Conservation (phyloP, 1,140 invertebrate species). For the Drosophila hydei region DNA sequence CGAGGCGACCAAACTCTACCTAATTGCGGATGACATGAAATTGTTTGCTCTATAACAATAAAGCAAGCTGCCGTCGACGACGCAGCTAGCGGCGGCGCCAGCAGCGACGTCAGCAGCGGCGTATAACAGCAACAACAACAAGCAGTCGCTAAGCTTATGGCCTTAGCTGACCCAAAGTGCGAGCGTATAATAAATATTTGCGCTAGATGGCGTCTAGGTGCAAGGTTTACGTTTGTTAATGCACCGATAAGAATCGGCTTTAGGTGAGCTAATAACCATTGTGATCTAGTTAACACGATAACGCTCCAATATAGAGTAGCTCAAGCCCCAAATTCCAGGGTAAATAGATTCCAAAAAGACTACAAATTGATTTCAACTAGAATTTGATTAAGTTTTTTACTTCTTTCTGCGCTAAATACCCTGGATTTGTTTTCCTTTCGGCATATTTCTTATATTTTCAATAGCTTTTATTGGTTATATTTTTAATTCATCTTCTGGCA, state of each 20-base stretch:
- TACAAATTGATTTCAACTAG: too few species aligned
- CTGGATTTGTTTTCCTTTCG: background rate
- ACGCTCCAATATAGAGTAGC: background rate
- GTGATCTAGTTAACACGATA: slow-evolving; percentile 11
- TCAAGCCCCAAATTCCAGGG: too few species aligned
- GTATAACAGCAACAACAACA: slow-evolving; percentile 8
- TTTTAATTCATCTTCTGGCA: too few species aligned
- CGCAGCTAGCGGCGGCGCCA: slow-evolving; percentile 10
- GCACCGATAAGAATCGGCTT: slow-evolving; percentile 38
- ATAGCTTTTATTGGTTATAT: background rate
- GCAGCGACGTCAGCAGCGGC: background rate
- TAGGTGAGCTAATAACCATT: slow-evolving; percentile 32
- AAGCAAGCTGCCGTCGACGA: slow-evolving; percentile 56
- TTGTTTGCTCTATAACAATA: slow-evolving; percentile 79
- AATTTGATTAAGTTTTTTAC: too few species aligned
- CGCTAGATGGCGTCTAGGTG: slow-evolving; percentile 43
- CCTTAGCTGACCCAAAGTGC: slow-evolving; percentile 37
- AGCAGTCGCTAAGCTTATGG: slow-evolving; percentile 11
- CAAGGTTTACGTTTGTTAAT: slow-evolving; percentile 40
- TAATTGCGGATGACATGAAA: slow-evolving; percentile 81
- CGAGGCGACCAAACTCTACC: slow-evolving; percentile 50
- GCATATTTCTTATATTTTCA: background rate
- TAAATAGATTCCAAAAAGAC: background rate
- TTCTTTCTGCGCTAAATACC: too few species aligned
- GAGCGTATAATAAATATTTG: slow-evolving; percentile 46